Base-by-base conservation (phyloP, 2,113 vertebrate species). In the Melanerpes aurifrons region DNA sequence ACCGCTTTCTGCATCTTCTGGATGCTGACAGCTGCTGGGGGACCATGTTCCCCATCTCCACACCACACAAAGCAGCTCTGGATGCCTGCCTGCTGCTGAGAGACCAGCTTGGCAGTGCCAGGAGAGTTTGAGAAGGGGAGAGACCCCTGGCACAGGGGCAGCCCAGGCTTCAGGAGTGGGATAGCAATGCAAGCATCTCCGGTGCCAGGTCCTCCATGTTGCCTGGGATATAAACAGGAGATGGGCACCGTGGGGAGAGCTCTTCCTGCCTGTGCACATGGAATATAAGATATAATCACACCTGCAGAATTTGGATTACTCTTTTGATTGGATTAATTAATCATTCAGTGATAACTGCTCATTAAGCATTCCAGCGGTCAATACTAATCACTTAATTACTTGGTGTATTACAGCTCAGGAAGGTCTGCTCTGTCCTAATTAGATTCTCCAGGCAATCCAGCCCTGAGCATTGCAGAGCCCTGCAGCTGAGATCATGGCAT, bases 371-470 rank as follows among this genome's bases (percentile, higher is more conserved):
- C 94, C 72, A 86, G 80, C 88, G 56, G 96, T 97, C 95, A 96
- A 97, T 96, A 96, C 94, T 95, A 96, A 97, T 96, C 96, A 90
- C 96, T 94, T 96, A 97, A 97, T 97, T 96, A 96, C 92, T 94
- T 66, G 91, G 77, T 10, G 0, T 92, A 67, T 94, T 94, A 82
- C 68, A 87, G 66, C 66, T 74, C 6, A 40, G 67, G 88, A 89
- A 92, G 94, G 82, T 89, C 95, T 92, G 89, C 77, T 95, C 58
- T 2, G 68, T 93, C 73, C 74, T 96, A 94, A 96, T 97, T 96
- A 95, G 91, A 93, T 95, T 92, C 14, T 3, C 63, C 0, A 96
- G 95, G 86, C 94, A 79, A 93, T 89, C 91, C 71, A 70, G 50
- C 74, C 78, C 71, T 25, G 77, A 68, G 31, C 2, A 5, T 66